Percentiles rank a stretch among this genome's conserved stretches.
phyloP scores from a whole-genome alignment of 2,113 vertebrate species.

The Sinosuthora webbiana region DNA sequence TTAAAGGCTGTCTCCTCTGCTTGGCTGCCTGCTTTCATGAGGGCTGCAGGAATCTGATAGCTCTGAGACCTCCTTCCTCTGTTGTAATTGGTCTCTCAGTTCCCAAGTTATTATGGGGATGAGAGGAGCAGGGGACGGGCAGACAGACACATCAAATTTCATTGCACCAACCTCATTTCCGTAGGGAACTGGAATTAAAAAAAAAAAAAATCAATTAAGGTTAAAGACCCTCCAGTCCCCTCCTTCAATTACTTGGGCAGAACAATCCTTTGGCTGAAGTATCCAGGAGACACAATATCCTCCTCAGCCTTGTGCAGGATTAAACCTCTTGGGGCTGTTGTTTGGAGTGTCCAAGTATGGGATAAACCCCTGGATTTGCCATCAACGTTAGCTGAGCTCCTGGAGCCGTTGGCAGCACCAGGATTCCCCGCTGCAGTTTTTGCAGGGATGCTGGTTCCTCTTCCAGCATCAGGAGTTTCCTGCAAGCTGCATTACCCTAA shows the following conservation, averaged over 20 bases:
- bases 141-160: constrained; percentile 3
- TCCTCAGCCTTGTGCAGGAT: not conserved
- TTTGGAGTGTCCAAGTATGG: not conserved
- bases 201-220: constrained; percentile 5
- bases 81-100: constrained; percentile 10
- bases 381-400: not conserved
- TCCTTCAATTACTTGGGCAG: constrained; percentile 1
- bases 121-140: not conserved
- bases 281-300: not conserved
- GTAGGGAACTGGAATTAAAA: constrained; percentile 1
- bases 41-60: constrained; percentile 7
- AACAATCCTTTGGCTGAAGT: not conserved
- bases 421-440: not conserved
- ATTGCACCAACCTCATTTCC: constrained; percentile 19
- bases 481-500: not conserved
- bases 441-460: not conserved
- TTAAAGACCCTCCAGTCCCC: not conserved
- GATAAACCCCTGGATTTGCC: not conserved
- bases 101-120: constrained; percentile 5
- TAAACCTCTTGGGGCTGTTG: not conserved
- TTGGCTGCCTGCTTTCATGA: constrained; percentile 48
- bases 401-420: not conserved
- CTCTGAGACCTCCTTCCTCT: constrained; percentile 7
- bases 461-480: not conserved
- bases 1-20: constrained; percentile 44